Percentiles rank a stretch among this genome's conserved stretches.
Evolutionary conservation across 2,113 vertebrate genomes (phyloP).

Genomic region (Boleophthalmus pectinirostris): DNA sequence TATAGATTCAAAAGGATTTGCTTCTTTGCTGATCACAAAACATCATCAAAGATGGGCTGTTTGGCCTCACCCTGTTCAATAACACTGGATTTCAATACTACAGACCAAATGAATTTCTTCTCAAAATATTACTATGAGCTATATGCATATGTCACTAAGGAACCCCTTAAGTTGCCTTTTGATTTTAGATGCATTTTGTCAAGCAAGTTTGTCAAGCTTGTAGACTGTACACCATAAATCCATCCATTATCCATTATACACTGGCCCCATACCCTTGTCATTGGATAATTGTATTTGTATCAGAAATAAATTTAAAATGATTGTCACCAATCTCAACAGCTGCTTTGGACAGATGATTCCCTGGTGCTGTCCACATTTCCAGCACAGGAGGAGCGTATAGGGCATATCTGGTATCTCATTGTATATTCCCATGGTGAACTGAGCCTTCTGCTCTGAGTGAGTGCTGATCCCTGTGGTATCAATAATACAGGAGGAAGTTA

Average conservation of each 20-base stretch:
- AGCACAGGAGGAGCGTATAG: constrained; percentile 40
- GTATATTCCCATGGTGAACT: constrained; percentile 78
- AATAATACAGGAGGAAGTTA: constrained; percentile 86
- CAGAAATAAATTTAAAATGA: not conserved
- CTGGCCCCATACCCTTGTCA: not conserved
- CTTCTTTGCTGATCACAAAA: constrained; percentile 19
- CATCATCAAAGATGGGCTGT: not conserved
- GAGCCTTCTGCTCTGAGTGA: constrained; percentile 75
- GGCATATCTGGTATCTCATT: constrained; percentile 77
- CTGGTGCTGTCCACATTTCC: constrained; percentile 43
- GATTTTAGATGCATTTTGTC: not conserved
- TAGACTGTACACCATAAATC: not conserved
- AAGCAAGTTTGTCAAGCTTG: too few relatives aligned
- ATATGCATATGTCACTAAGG: not conserved
- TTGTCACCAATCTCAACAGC: constrained; percentile 57
- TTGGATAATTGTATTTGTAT: not conserved
- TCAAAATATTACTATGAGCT: not conserved
- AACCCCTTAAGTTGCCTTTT: not conserved
- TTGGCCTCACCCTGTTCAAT: not conserved
- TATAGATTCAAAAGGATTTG: constrained; percentile 37
- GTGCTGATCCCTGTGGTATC: constrained; percentile 75
- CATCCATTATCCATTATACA: too few relatives aligned
- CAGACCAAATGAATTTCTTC: not conserved
- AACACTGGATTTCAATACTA: not conserved
- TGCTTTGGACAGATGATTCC: constrained; percentile 52